Percentiles rank a stretch among this genome's conserved stretches.
Conservation (phyloP, 23 tunicate genomes). For the Styela plicata region DNA sequence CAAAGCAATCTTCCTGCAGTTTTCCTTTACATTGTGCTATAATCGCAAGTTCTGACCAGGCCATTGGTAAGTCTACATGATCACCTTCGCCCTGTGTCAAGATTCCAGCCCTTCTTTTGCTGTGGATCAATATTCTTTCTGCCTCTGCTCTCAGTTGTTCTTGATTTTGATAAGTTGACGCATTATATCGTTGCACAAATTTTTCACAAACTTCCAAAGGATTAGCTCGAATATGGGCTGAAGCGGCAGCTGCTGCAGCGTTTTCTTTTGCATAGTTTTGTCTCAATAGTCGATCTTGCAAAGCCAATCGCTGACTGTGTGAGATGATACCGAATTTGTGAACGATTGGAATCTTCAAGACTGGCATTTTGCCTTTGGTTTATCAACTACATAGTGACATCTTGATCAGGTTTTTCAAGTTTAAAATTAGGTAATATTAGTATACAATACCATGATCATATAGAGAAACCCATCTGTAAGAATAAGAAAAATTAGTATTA, state of each 20-base stretch:
- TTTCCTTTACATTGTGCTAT: slow-evolving; percentile 93
- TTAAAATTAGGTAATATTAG: no score
- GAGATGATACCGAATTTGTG: slow-evolving; percentile 94
- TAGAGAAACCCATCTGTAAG: no score
- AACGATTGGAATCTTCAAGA: slow-evolving; percentile 64
- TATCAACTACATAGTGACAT: no score
- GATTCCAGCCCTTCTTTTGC: slow-evolving; percentile 87
- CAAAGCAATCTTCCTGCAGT: slow-evolving; percentile 85
- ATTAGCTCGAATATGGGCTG: slow-evolving; percentile 8
- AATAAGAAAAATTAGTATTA: no score
- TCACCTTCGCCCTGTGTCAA: slow-evolving; percentile 64
- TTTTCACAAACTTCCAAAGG: slow-evolving; percentile 91
- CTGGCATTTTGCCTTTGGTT: no score
- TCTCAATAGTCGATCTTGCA: slow-evolving; percentile 63
- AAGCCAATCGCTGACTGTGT: slow-evolving; percentile 82
- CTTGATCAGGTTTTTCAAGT: no score
- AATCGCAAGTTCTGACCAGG: slow-evolving; percentile 90
- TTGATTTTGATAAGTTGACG: slow-evolving; percentile 39
- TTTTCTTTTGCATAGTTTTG: slow-evolving; percentile 52
- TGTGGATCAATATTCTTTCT: slow-evolving; percentile 52
- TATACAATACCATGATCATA: no score
- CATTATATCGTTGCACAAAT: slow-evolving; percentile 79
- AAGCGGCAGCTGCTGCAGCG: slow-evolving; percentile 1
- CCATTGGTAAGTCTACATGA: slow-evolving; percentile 80
- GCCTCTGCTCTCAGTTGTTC: slow-evolving; percentile 58